Evolutionary conservation across 2,888 invertebrate genomes (phyloP).

Genomic region (Limnephilus rhombicus): DNA sequence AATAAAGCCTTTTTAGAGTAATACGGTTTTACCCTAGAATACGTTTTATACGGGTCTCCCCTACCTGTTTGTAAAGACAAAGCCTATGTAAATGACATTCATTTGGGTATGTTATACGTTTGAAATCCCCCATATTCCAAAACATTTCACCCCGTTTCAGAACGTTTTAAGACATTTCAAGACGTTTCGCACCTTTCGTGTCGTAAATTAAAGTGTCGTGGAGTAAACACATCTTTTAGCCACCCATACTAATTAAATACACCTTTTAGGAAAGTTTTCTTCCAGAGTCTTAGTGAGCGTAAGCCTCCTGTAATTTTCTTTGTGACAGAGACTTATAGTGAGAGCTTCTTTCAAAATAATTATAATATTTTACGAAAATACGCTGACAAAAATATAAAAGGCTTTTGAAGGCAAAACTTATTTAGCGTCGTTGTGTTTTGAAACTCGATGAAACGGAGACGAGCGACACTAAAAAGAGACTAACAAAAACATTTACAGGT

Average conservation of each 20-base stretch:
- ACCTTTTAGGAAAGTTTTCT: neutral
- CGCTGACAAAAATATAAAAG: neutral
- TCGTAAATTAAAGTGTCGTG: neutral
- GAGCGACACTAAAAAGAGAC: no score
- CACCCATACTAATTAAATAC: neutral
- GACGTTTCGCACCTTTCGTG: neutral
- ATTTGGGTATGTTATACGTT: neutral
- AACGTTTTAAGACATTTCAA: neutral
- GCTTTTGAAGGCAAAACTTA: neutral
- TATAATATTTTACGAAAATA: neutral
- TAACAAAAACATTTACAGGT: no score
- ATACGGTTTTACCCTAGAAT: no score
- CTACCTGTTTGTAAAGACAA: neutral
- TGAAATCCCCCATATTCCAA: neutral
- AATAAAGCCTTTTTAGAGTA: no score
- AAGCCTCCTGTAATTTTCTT: neutral
- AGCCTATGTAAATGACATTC: neutral
- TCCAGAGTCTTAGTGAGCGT: neutral
- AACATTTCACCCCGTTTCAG: neutral
- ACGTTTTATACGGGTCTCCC: no score
- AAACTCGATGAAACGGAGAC: no score
- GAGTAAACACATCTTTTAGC: neutral
- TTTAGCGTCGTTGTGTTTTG: no score
- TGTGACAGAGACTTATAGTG: neutral
- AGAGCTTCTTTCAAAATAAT: neutral